Evolutionary conservation across 2,113 vertebrate species (phyloP).

Genomic region (Ploceus nigricollis): DNA sequence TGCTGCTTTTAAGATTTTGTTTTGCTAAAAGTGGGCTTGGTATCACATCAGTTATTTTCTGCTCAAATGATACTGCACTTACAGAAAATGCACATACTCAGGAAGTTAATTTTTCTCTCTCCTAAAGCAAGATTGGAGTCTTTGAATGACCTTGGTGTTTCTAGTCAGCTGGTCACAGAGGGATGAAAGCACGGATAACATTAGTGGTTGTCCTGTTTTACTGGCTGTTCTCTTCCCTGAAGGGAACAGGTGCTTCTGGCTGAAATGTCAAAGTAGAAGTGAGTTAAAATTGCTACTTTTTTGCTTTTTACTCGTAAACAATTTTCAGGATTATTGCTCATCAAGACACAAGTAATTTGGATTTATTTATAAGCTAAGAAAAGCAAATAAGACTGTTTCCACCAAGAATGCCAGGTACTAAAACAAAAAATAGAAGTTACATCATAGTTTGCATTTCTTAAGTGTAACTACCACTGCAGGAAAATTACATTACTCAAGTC

Average conservation of each 20-base stretch:
- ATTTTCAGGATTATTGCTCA: conserved; percentile 18
- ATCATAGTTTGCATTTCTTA: not conserved
- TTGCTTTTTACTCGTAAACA: not conserved
- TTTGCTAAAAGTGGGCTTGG: not conserved
- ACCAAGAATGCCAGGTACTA: not conserved
- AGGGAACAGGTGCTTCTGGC: conserved; percentile 34
- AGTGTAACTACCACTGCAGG: not conserved
- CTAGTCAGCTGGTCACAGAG: not conserved
- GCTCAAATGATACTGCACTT: not conserved
- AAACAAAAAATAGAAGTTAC: not conserved
- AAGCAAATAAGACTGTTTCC: not conserved
- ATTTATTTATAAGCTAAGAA: not conserved
- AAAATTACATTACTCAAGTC: not conserved
- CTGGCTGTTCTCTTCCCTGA: conserved; percentile 44
- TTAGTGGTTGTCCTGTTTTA: conserved; percentile 45
- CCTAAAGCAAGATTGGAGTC: not conserved
- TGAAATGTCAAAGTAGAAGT: conserved; percentile 54
- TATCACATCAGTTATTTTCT: conserved; percentile 11
- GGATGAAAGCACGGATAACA: conserved; percentile 40
- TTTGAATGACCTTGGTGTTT: conserved; percentile 43
- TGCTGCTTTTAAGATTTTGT: not conserved
- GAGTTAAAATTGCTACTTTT: conserved; percentile 30
- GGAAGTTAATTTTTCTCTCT: not conserved
- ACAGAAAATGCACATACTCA: not conserved
- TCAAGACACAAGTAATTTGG: not conserved